Base-by-base conservation (phyloP, 2,888 invertebrate species). In the Drosophila planitibia region DNA sequence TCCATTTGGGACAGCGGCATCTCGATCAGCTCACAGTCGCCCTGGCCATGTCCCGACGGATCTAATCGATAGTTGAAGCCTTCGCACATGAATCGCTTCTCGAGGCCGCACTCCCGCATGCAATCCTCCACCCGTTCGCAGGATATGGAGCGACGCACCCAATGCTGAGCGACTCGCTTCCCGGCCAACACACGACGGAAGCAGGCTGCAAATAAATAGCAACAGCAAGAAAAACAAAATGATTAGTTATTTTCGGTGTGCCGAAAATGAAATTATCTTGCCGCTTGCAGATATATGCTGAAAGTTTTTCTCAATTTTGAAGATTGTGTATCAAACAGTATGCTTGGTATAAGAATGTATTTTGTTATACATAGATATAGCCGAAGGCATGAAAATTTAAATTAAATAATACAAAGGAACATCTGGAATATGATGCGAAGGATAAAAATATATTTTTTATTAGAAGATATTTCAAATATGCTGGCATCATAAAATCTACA, bases 21-120 rank as follows among this genome's bases (percentile, higher is more conserved):
- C 16, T 96, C 96, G 81, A 96, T 95, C 64, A 97, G 93, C 92
- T 97, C 97, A 90, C 97, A 97, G 32, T 96, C 95, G 14, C 97
- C 97, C 93, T 96, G 96, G 0, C 96, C 96, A 66, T 96, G 95
- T 79, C 96, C 96, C 0, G 95, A 94, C 1, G 95, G 95, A 92
- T 96, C 96, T 89, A 96, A 96, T 95, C 96, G 95, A 94, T 97
- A 97, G 92, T 97, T 97, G 91, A 97, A 97, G 81, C 97, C 97
- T 93, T 97, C 97, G 90, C 97, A 97, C 77, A 95, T 95, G 91
- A 97, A 97, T 60, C 95, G 94, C 88, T 95, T 95, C 91, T 97
- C 97, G 9, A 95, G 94, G 3, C 96, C 96, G 84, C 97, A 97
- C 83, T 96, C 96, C 49, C 95, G 93, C 91, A 96, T 95, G 91